Evolutionary conservation across 2,797 vertebrate genomes (phyloP), one percentile per base, ranked within the genome.

Genomic region (Bradypodion ventrale): DNA sequence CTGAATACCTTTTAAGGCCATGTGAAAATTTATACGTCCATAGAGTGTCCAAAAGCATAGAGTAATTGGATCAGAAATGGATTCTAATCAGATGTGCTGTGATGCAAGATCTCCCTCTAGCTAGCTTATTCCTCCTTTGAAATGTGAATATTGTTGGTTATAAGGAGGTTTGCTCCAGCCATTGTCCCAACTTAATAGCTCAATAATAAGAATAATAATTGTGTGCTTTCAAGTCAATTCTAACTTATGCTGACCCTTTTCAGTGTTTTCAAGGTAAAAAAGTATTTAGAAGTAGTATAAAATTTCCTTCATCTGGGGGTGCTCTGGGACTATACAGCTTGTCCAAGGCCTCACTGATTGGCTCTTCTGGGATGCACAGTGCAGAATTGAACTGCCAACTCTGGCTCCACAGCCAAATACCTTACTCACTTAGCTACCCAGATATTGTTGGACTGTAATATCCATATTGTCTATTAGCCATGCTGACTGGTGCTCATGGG

Each of bases 51-150:
- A 21, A 78, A 72, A 78, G 32, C 65, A 70, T 12, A 70, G 12
- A 52, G 29, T 59, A 59, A 77, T 32, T 60, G 10, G 35, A 60
- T 44, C 27, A 83, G 46, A 76, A 56, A 40, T 15, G 27, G 23
- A 5, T 49, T 83, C 62, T 44, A 46, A 32, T 29, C 4, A 2
- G 59, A 27, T 44, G 35, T 56, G 23, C 5, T 42, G 4, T 83
- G 35, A 42, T 60, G 62, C 75, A n/a, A n/a, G n/a, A n/a, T n/a
- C n/a, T n/a, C n/a, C n/a, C n/a, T n/a, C n/a, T n/a, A n/a, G n/a
- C n/a, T n/a, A n/a, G n/a, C n/a, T n/a, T n/a, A n/a, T 37, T 69
- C 0, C 0, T 59, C 5, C 16, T 0, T 0, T 16, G 52, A 37
- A 32, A 44, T 32, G 29, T 68, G 77, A 80, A 37, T 2, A 1